Base-by-base conservation (phyloP, 2,888 invertebrate species). In the Plagodis dolabraria region DNA sequence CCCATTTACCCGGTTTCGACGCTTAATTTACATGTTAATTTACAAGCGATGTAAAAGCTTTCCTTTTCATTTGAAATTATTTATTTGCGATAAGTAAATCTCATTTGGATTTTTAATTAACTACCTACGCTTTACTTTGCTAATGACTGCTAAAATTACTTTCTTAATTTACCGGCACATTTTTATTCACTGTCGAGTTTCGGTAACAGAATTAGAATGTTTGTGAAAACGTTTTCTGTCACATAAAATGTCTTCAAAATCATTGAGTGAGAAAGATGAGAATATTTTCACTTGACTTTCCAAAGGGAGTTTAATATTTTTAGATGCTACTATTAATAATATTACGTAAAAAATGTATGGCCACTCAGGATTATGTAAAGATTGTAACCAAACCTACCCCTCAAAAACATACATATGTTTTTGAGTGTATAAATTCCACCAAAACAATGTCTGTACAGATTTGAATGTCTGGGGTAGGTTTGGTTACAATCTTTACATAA, bases 71-170 rank as follows among this genome's bases (percentile, higher is more conserved):
- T 71, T 54, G 48, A 66, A 70, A 72, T 68, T 72, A 72, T 72
- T 69, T 72, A 70, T 70, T 70, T 69, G 69, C 68, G 65, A 70
- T 72, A 72, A 70, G 72, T 70, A 69, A 72, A 72, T 68, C 69
- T 67, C 69, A 72, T 72, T 70, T 66, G 64, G 63, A 66, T 64
- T 72, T 70, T 68, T 69, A 70, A 72, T 72, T 70, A 65, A 63
- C 50, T 53, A 57, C 56, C 60, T 56, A 66, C 63, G 67, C 58
- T 65, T 65, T 59, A 60, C 64, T 65, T 67, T 56, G 63, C 61
- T 60, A 68, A 66, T 63, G 57, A 59, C 54, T 61, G 60, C 52
- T 50, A 57, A 59, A 62, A 65, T 65, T 64, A 64, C 65, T 67
- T 67, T 63, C 55, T 33, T 44, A 63, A 66, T 58, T 60, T 44